Percentiles rank a stretch among this genome's conserved stretches.
phyloP scores from a whole-genome alignment of 2,113 vertebrate genomes.

The Pachycephala philippinensis region DNA sequence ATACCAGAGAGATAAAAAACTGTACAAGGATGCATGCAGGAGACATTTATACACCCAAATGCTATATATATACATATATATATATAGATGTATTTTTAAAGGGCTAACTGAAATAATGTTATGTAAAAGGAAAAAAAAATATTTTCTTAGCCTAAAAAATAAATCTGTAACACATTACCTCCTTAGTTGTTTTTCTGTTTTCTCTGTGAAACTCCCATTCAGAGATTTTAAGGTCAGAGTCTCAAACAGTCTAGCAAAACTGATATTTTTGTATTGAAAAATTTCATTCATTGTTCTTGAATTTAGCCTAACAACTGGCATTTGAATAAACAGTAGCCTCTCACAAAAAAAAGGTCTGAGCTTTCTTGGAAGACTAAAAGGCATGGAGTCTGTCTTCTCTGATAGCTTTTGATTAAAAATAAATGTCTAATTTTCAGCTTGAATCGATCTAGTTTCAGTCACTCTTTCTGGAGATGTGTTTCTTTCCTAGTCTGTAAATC shows the following conservation, averaged over 20 bases:
- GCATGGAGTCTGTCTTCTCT: neutral
- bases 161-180: neutral
- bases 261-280: neutral
- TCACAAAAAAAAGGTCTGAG: neutral
- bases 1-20: neutral
- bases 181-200: neutral
- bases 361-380: neutral
- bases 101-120: neutral
- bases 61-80: neutral
- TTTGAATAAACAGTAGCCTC: neutral
- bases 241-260: neutral
- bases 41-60: neutral
- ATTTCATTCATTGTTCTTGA: neutral
- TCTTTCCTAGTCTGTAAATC: neutral
- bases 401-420: slow-evolving; percentile 27
- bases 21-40: neutral
- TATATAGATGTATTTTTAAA: neutral
- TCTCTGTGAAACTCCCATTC: neutral
- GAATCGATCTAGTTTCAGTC: neutral
- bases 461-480: neutral
- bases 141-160: neutral
- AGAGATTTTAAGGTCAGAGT: neutral
- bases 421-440: neutral
- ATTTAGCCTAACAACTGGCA: neutral
- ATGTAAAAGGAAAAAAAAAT: neutral